Evolutionary conservation across 2,888 invertebrate species (phyloP).

Genomic region (Meteorus cinctellus): DNA sequence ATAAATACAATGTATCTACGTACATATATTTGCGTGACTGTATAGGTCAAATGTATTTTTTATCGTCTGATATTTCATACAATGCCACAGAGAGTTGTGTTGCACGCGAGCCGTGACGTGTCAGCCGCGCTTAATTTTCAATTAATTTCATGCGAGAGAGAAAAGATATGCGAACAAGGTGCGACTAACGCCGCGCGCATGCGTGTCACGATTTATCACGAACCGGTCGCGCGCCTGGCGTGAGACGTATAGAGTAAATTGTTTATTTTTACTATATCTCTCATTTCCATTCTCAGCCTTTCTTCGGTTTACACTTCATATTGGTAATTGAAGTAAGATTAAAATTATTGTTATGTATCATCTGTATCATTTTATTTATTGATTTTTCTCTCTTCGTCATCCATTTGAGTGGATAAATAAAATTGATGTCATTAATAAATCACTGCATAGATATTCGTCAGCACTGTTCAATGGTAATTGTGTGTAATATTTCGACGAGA

Average conservation of each 20-base stretch:
- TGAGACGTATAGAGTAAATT: background rate
- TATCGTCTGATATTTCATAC: background rate
- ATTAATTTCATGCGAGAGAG: slow-evolving; percentile 60
- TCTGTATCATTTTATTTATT: background rate
- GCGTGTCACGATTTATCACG: slow-evolving; percentile 62
- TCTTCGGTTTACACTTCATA: background rate
- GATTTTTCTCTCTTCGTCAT: background rate
- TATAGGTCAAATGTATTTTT: slow-evolving; percentile 33
- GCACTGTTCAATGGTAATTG: background rate
- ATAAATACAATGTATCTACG: slow-evolving; percentile 5
- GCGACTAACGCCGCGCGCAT: slow-evolving; percentile 57
- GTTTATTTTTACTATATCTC: background rate
- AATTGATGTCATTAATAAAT: background rate
- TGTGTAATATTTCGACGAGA: background rate
- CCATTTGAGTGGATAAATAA: background rate
- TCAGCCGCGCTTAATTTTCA: slow-evolving; percentile 61
- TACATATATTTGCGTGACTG: background rate
- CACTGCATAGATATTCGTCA: background rate
- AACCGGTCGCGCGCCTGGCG: slow-evolving; percentile 46
- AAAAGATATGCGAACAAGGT: slow-evolving; percentile 63
- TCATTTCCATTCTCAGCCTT: slow-evolving; percentile 25
- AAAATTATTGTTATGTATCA: background rate
- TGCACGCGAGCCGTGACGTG: slow-evolving; percentile 44
- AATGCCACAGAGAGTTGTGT: slow-evolving; percentile 3
- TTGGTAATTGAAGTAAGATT: slow-evolving; percentile 9